Conservation (phyloP, 2,113 vertebrate genomes). For the Phycodurus eques region DNA sequence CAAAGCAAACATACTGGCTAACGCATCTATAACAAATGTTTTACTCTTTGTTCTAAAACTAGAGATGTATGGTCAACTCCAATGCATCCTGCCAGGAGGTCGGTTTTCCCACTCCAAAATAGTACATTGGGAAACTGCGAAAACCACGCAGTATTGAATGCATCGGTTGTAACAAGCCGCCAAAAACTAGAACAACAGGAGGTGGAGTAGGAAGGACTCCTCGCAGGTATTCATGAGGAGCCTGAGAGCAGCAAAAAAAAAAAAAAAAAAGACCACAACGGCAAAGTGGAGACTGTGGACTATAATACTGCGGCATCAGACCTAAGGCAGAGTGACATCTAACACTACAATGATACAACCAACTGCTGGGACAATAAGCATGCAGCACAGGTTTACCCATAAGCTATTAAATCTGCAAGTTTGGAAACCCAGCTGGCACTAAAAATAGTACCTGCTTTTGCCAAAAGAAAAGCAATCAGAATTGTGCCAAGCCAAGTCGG, state of each 20-base stretch:
- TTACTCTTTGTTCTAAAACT: not conserved
- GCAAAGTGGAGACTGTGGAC: too few relatives aligned
- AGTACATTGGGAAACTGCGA: not conserved
- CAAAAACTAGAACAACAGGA: not conserved
- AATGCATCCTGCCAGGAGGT: not conserved
- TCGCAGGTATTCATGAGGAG: not conserved
- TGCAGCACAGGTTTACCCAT: not conserved
- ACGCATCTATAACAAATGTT: not conserved
- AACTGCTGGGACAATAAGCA: not conserved
- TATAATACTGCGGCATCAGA: not conserved
- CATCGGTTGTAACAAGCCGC: not conserved
- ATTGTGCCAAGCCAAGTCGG: not conserved
- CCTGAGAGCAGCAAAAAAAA: too few relatives aligned
- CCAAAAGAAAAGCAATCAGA: too few relatives aligned
- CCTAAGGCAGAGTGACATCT: not conserved
- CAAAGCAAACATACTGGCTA: not conserved
- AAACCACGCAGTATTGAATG: not conserved
- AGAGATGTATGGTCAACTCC: not conserved
- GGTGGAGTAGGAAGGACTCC: not conserved
- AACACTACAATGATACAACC: not conserved
- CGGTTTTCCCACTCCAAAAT: not conserved
- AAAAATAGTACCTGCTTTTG: not conserved
- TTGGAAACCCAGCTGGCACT: not conserved
- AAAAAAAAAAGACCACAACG: too few relatives aligned
- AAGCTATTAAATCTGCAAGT: not conserved